Base-by-base conservation (phyloP, 2,888 invertebrate species). In the Drosophila barbarae region DNA sequence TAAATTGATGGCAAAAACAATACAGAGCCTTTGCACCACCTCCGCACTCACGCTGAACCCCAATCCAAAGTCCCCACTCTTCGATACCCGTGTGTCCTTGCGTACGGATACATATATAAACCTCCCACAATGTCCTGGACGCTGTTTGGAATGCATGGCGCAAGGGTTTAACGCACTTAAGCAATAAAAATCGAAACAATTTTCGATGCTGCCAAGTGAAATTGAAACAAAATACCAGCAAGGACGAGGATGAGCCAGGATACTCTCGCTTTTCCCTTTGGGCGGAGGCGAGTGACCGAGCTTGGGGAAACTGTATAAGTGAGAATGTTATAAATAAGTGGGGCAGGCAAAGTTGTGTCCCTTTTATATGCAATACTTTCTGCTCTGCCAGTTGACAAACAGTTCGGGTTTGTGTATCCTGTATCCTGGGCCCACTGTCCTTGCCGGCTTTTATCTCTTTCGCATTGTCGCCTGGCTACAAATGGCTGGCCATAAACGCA, bases 121-220 rank as follows among this genome's bases (percentile, higher is more conserved):
- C 42, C 51, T 41, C 39, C 46, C 35, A 23, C 42, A 36, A 69
- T 23, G 18, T 36, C 21, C 28, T 41, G 23, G 15, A 34, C 44
- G 44, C 49, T 54, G 38, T 42, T 44, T 52, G 61, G 64, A 71
- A 67, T 74, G 76, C 77, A 74, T 58, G 76, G 71, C 71, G 77
- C 73, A 82, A 82, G 81, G 80, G 83, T 71, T 84, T 82, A 84
- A 84, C 83, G 84, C 83, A 84, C 82, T 84, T 84, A 81, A 84
- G 84, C 80, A 82, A 82, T 84, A 84, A 84, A 81, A 84, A 81
- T 84, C 81, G 83, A 79, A 84, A 84, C 78, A 80, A 84, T 82
- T 82, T 80, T 77, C 82, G 74, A 67, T 70, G 76, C 69, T 77
- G 80, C 73, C 81, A 77, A 79, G 74, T 65, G 75, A 81, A 82